Evolutionary conservation across 64 coral and sea anemone genomes (phyloP).

Genomic region (Actinia tenebrosa): DNA sequence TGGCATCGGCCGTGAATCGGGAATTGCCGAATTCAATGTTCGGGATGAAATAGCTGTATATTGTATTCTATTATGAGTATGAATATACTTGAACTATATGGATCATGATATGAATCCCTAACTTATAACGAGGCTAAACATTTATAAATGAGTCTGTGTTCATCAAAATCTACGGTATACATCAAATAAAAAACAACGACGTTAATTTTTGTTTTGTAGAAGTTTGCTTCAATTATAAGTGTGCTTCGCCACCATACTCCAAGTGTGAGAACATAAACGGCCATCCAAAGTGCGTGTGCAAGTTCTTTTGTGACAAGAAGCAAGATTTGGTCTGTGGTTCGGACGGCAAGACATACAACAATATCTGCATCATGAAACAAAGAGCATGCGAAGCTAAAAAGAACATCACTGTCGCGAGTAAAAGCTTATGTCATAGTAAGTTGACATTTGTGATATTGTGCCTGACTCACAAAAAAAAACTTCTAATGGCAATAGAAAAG

Average conservation of each 20-base stretch:
- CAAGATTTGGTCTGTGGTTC: constrained; percentile 11
- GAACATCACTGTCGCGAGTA: background rate
- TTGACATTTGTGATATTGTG: background rate
- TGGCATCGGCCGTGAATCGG: too few relatives aligned
- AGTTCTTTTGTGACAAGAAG: background rate
- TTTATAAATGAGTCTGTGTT: too few relatives aligned
- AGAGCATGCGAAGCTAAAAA: constrained; percentile 10
- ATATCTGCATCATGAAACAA: constrained; percentile 6
- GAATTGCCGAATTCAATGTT: too few relatives aligned
- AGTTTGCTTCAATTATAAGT: background rate
- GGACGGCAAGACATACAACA: background rate
- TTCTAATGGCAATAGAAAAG: background rate
- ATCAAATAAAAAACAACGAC: too few relatives aligned
- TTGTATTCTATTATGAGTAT: too few relatives aligned
- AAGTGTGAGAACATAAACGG: background rate
- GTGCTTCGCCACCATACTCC: background rate
- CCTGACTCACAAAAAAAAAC: background rate
- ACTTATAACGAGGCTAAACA: too few relatives aligned
- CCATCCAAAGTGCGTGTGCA: background rate
- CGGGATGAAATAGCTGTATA: too few relatives aligned
- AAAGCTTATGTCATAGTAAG: background rate
- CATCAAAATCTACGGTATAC: background rate
- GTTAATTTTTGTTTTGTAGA: background rate
- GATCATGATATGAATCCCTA: too few relatives aligned
- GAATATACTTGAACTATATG: too few relatives aligned